A percentile compares a stretch with the other conserved stretches of the same genome.
These are phyloP conservation scores for Rhynchonycteris naso DNA, from an alignment of 2,797 vertebrate species.

Conservation along the genomic window DNA sequence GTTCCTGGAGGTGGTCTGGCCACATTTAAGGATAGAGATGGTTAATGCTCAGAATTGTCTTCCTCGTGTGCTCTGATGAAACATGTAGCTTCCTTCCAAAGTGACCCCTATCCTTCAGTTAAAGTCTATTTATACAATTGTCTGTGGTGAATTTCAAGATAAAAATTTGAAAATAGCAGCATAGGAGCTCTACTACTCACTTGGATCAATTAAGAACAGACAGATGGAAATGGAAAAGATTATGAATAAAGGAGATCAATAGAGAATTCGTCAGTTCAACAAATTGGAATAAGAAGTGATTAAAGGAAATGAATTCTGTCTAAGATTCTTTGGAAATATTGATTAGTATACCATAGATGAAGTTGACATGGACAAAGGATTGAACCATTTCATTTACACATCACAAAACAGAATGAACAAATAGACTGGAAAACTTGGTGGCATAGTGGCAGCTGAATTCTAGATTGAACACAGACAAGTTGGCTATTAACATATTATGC, in stretches of 20 bases:
- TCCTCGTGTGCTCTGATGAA: background rate
- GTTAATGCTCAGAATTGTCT: background rate
- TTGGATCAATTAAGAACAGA: background rate
- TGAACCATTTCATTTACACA: background rate
- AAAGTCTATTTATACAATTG: background rate
- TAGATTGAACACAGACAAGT: background rate
- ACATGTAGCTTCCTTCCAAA: background rate
- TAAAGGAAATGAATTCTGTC: background rate
- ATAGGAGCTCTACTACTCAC: background rate
- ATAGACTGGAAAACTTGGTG: background rate
- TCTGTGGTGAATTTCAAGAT: background rate
- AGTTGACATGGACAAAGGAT: background rate
- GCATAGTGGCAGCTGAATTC: background rate
- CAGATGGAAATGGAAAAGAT: constrained; percentile 45
- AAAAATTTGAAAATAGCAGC: background rate
- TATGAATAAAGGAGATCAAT: constrained; percentile 13
- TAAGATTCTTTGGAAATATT: constrained; percentile 27
- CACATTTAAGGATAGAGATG: background rate
- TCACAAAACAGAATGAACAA: background rate
- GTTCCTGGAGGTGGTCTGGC: background rate
- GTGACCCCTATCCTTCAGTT: background rate
- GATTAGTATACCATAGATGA: background rate
- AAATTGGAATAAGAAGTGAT: constrained; percentile 33
- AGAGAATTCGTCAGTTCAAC: constrained; percentile 40
- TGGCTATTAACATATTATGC: background rate